phyloP scores from a whole-genome alignment of 2,113 vertebrate species.

The Riparia riparia region DNA sequence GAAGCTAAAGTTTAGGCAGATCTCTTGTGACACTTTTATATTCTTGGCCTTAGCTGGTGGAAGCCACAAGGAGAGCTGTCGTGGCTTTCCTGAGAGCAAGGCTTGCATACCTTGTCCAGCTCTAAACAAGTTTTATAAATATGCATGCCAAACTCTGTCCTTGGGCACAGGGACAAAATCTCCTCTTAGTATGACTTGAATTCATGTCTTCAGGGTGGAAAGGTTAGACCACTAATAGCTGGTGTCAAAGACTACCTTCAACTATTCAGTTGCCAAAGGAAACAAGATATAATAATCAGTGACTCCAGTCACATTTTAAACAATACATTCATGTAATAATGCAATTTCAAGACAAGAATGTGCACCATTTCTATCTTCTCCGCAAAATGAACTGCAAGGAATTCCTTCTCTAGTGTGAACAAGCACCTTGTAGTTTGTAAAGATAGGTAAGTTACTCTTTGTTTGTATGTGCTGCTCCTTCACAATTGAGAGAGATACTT shows the following conservation, averaged over 20 bases:
- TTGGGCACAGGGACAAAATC: constrained; percentile 11
- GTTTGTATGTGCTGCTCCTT: background rate
- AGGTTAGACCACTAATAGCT: background rate
- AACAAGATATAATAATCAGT: background rate
- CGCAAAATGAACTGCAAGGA: background rate
- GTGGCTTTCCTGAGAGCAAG: background rate
- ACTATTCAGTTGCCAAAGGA: background rate
- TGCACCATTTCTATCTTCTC: background rate
- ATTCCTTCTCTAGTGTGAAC: background rate
- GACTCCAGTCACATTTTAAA: background rate
- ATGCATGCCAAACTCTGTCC: background rate
- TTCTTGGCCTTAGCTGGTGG: background rate
- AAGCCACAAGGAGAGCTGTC: constrained; percentile 21
- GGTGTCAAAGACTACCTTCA: background rate
- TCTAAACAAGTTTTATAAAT: background rate
- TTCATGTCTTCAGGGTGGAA: background rate
- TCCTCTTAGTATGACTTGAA: background rate
- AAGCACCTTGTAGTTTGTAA: background rate
- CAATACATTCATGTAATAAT: background rate
- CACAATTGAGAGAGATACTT: background rate
- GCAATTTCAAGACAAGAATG: background rate
- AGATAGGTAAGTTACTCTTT: background rate
- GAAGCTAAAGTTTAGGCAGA: constrained; percentile 25
- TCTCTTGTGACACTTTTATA: background rate
- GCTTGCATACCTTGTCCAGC: background rate